These are phyloP conservation scores for human (Homo sapiens) DNA, from an alignment of 2,113 vertebrate genomes.

Conservation along the genomic window GRCh38 chr19:8508501-8509000, in stretches of 20 bases:
- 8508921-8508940: constrained; percentile 72
- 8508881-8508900: constrained; percentile 68
- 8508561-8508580: too few relatives aligned
- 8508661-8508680: not conserved
- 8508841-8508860: not conserved
- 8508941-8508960: constrained; percentile 73
- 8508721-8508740: not conserved
- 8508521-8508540: too few relatives aligned
- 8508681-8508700: too few relatives aligned
- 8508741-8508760: not conserved
- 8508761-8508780: not conserved
- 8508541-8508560: too few relatives aligned
- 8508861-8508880: not conserved
- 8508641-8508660: too few relatives aligned
- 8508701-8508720: not conserved
- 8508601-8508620: not conserved
- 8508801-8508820: not conserved
- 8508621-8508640: too few relatives aligned
- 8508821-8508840: not conserved
- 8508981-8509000: not conserved
- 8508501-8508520: too few relatives aligned
- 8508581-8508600: too few relatives aligned
- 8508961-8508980: not conserved
- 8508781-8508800: not conserved
- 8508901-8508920: constrained; percentile 57